Evolutionary conservation across 1,140 invertebrate genomes (phyloP).

Genomic region (Amyelois transitella): DNA sequence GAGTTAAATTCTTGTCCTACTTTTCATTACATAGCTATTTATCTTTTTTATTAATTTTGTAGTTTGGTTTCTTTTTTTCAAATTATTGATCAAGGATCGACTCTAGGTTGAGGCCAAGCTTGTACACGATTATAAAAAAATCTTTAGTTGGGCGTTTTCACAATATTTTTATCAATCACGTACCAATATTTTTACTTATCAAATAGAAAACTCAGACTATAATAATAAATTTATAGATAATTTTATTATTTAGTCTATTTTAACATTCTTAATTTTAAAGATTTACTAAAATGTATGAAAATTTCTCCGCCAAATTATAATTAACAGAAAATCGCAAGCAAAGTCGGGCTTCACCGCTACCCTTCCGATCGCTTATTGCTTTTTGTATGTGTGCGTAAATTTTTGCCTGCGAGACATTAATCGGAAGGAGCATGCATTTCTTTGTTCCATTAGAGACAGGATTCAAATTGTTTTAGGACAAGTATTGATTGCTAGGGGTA

Average conservation of each 20-base stretch:
- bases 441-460: constrained; percentile 42
- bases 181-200: neutral
- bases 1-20: neutral
- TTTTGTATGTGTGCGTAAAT: constrained; percentile 24
- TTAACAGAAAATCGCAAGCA: neutral
- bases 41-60: no score
- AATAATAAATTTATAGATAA: no score
- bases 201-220: neutral
- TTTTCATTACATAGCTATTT: no score
- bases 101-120: no score
- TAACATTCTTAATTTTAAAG: no score
- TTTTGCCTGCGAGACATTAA: constrained; percentile 36
- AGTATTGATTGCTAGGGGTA: constrained; percentile 35
- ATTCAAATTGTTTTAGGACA: constrained; percentile 39
- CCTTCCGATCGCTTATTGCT: constrained; percentile 10
- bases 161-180: neutral
- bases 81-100: no score
- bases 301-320: neutral
- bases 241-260: no score
- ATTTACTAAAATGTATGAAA: neutral
- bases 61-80: no score
- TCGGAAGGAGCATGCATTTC: constrained; percentile 21
- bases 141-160: neutral
- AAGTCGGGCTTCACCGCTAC: constrained; percentile 4
- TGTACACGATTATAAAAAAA: neutral